phyloP scores from a whole-genome alignment of 2,888 invertebrate species.

The Trissoscelio sp. region DNA sequence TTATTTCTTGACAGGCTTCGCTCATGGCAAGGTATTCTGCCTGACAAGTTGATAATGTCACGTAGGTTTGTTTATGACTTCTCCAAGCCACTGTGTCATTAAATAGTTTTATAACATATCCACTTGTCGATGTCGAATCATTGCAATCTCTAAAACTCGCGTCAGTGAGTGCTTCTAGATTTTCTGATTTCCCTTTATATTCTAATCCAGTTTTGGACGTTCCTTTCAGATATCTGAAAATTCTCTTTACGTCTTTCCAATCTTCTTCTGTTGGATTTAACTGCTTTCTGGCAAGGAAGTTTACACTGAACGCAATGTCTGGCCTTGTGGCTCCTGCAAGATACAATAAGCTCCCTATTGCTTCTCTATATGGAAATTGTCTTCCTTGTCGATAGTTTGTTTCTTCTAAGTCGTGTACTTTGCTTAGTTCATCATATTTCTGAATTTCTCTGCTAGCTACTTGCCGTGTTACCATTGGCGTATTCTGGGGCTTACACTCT shows the following conservation, averaged over 20 bases:
- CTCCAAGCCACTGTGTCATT: no score
- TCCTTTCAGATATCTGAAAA: background rate
- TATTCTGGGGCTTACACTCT: background rate
- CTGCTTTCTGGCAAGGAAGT: background rate
- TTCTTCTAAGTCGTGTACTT: no score
- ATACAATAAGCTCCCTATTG: background rate
- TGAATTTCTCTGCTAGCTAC: background rate
- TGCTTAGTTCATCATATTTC: no score
- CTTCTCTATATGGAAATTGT: background rate
- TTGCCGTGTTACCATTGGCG: constrained; percentile 1
- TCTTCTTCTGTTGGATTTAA: background rate
- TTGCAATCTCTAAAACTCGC: background rate
- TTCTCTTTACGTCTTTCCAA: constrained; percentile 2
- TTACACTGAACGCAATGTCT: background rate
- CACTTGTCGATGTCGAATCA: background rate
- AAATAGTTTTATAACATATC: no score
- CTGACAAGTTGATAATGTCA: no score
- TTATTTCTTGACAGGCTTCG: background rate
- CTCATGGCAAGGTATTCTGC: background rate
- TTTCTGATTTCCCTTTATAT: background rate
- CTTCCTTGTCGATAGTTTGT: no score
- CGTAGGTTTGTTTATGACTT: no score
- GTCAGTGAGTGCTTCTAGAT: background rate
- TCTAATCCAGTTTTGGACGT: no score
- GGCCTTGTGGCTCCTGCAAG: constrained; percentile 3